Evolutionary conservation across 2,797 vertebrate genomes (phyloP).

Genomic region (Neoniphon sammara): DNA sequence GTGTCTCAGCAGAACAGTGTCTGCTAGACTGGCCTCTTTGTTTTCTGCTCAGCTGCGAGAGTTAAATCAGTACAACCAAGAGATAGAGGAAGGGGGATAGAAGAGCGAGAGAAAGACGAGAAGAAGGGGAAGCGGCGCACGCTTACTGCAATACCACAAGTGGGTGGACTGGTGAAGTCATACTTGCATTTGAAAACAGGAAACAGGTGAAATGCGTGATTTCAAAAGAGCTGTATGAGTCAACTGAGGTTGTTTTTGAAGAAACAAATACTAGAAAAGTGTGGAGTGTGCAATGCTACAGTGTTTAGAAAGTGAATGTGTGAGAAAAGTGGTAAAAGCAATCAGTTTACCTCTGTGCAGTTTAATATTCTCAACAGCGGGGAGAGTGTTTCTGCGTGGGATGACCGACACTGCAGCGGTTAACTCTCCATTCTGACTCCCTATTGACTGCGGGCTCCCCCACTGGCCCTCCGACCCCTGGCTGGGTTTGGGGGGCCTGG

Average conservation of each 20-base stretch:
- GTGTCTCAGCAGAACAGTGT: constrained; percentile 71
- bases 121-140: constrained; percentile 30
- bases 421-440: constrained; percentile 84
- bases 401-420: constrained; percentile 85
- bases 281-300: background rate
- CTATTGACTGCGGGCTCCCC: constrained; percentile 88
- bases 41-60: constrained; percentile 72
- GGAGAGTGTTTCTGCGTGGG: constrained; percentile 94
- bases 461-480: constrained; percentile 88
- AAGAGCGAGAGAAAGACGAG: constrained; percentile 9
- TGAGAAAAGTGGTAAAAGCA: constrained; percentile 8
- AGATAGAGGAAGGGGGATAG: constrained; percentile 42
- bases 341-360: constrained; percentile 90
- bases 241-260: background rate
- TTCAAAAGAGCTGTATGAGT: constrained; percentile 28
- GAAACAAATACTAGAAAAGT: background rate
- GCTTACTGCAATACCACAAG: constrained; percentile 26
- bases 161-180: constrained; percentile 30
- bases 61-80: constrained; percentile 61
- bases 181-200: constrained; percentile 51
- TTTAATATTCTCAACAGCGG: constrained; percentile 93
- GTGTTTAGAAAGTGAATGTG: background rate
- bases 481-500: constrained; percentile 92
- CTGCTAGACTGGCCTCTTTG: constrained; percentile 74
- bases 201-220: constrained; percentile 44